phyloP scores from a whole-genome alignment of 2,797 vertebrate species.

The Crocodylus rhombifer region DNA sequence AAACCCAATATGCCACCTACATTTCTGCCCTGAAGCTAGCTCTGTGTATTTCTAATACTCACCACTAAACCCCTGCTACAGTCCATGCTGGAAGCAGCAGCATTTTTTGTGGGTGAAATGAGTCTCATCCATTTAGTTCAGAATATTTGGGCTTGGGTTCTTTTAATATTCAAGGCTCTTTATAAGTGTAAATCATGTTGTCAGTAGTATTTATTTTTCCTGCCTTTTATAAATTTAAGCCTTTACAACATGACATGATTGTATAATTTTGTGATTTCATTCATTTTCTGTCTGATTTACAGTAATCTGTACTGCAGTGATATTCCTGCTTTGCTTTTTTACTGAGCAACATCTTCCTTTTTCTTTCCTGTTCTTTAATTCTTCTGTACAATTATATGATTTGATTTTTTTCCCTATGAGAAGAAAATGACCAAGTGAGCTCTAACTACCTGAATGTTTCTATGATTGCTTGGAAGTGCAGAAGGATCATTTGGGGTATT shows the following conservation, averaged over 20 bases:
- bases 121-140: neutral
- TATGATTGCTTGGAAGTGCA: neutral
- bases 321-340: neutral
- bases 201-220: neutral
- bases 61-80: neutral
- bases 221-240: neutral
- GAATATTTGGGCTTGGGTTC: neutral
- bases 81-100: neutral
- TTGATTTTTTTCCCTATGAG: neutral
- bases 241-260: neutral
- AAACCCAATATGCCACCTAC: neutral
- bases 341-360: neutral
- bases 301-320: neutral
- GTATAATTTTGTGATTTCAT: neutral
- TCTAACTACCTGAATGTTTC: neutral
- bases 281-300: neutral
- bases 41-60: neutral
- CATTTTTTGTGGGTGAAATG: neutral
- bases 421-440: neutral
- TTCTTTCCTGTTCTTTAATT: neutral
- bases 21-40: neutral
- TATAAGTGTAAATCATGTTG: neutral
- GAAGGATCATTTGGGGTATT: neutral
- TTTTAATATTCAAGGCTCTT: neutral
- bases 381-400: conserved; percentile 10